Conservation (phyloP, 2,797 vertebrate genomes). For the Tolypeutes matacus region DNA sequence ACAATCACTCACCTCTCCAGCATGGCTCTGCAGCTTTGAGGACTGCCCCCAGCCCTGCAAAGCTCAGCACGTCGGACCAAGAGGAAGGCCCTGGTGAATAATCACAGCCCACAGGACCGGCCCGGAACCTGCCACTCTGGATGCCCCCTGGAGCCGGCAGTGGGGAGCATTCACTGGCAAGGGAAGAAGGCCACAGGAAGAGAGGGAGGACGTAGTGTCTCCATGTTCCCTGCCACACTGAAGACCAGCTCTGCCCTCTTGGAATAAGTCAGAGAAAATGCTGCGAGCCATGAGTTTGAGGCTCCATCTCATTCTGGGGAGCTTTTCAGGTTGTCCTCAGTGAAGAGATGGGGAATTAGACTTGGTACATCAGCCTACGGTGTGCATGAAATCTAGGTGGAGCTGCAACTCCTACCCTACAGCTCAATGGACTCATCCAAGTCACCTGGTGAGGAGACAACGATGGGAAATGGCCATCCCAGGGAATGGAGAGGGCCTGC, state of each 20-base stretch:
- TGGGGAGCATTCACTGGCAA: no score
- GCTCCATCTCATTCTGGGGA: background rate
- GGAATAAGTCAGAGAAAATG: background rate
- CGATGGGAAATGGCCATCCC: no score
- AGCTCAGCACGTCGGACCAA: background rate
- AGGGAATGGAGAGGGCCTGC: no score
- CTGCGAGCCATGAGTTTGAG: accelerated
- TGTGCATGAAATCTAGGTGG: no score
- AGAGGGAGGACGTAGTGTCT: no score
- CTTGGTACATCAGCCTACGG: background rate
- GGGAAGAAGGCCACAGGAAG: background rate
- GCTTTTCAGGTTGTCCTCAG: background rate
- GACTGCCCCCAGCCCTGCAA: background rate
- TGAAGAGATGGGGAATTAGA: background rate
- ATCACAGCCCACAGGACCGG: background rate
- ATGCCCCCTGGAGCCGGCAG: background rate
- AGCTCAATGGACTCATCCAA: no score
- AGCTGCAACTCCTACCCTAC: no score
- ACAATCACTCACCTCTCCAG: background rate
- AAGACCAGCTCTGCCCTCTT: background rate
- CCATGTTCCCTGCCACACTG: no score
- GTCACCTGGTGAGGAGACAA: no score
- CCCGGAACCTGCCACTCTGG: background rate
- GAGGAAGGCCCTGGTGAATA: background rate
- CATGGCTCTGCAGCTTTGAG: background rate